phyloP scores from a whole-genome alignment of 2,797 vertebrate genomes.

The Halcyon badia region DNA sequence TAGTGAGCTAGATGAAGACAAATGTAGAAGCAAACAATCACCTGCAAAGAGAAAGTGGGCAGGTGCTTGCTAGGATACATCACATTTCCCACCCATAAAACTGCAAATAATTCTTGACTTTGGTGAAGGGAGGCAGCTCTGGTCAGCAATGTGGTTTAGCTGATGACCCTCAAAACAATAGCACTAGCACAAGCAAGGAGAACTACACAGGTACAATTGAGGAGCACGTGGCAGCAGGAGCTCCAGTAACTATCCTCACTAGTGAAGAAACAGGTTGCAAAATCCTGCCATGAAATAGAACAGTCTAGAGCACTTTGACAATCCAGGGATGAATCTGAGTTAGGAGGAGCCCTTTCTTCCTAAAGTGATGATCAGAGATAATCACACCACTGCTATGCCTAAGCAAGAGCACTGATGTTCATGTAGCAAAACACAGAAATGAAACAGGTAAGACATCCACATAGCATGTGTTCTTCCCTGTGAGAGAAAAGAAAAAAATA shows the following conservation, averaged over 20 bases:
- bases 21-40: not conserved
- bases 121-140: not conserved
- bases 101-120: not conserved
- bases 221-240: not conserved
- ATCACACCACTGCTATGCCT: not conserved
- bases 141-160: not conserved
- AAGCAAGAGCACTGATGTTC: not conserved
- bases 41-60: not conserved
- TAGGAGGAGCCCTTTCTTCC: not conserved
- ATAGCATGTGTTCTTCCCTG: not conserved
- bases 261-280: not conserved
- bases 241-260: not conserved
- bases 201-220: not conserved
- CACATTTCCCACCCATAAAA: not conserved
- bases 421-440: not conserved
- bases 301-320: not conserved
- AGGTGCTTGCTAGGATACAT: not conserved
- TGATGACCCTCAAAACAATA: not conserved
- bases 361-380: not conserved
- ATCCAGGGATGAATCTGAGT: not conserved
- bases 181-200: not conserved
- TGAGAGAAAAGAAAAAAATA: not conserved
- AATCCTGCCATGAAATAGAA: not conserved
- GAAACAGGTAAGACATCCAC: not conserved
- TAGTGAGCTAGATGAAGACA: not conserved